Percentiles rank a stretch among this genome's conserved stretches.
phyloP scores from a whole-genome alignment of 2,113 vertebrate genomes.

The Otis tarda region DNA sequence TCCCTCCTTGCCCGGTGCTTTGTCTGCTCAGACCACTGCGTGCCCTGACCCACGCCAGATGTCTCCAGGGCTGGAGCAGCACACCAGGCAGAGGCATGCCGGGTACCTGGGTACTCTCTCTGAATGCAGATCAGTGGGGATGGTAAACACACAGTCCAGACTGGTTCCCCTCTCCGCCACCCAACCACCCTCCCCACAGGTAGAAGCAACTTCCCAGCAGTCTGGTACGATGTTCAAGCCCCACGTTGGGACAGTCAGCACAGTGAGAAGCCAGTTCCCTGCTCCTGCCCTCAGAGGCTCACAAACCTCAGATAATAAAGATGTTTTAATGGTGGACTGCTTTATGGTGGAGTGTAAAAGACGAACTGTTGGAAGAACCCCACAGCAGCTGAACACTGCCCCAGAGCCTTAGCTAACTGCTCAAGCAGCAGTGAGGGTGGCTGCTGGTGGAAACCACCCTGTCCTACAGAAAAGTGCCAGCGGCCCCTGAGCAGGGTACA shows the following conservation, averaged over 20 bases:
- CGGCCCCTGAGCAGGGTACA: not conserved
- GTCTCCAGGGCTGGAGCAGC: not conserved
- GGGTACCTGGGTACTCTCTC: not conserved
- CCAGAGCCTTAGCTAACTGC: not conserved
- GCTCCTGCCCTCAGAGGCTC: not conserved
- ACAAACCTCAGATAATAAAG: not conserved
- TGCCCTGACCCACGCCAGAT: rapidly evolving
- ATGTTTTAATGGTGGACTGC: not conserved
- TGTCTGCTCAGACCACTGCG: not conserved
- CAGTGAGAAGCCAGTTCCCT: not conserved
- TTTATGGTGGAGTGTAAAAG: not conserved
- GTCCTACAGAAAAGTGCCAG: not conserved
- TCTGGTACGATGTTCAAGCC: not conserved
- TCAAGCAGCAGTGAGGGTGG: not conserved
- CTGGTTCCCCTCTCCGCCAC: rapidly evolving
- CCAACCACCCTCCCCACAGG: not conserved
- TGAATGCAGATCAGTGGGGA: not conserved
- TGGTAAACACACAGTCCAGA: not conserved
- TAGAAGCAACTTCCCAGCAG: not conserved
- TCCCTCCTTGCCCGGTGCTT: not conserved
- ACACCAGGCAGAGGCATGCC: not conserved
- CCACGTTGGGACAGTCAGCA: not conserved
- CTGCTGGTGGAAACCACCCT: not conserved
- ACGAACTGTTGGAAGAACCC: not conserved
- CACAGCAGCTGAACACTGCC: not conserved